phyloP scores from a whole-genome alignment of 1,140 invertebrate species.

The Caerostris darwini region DNA sequence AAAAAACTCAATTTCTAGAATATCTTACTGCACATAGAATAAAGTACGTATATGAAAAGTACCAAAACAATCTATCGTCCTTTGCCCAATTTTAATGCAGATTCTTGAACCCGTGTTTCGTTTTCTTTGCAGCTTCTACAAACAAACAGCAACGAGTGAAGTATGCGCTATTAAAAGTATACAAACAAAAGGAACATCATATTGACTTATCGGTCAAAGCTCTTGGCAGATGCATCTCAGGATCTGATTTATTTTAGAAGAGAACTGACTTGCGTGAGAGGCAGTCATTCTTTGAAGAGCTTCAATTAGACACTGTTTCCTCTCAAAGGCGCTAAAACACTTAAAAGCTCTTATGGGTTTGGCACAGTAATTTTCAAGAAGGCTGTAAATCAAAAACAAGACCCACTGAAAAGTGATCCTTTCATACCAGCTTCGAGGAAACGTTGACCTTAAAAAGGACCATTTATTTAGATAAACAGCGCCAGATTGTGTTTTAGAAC shows the following conservation, averaged over 20 bases:
- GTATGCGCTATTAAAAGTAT: slow-evolving; percentile 36
- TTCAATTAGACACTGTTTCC: not conserved
- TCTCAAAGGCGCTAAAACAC: not conserved
- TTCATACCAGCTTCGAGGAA: not conserved
- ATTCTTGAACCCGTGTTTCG: not conserved
- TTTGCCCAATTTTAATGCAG: not conserved
- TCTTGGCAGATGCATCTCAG: not conserved
- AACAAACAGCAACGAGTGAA: not conserved
- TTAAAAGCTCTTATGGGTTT: not conserved
- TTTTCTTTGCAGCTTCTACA: not conserved
- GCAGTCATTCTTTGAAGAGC: not conserved
- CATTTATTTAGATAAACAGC: not conserved
- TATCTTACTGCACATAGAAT: no score
- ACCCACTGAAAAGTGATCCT: not conserved
- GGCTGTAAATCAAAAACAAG: slow-evolving; percentile 21
- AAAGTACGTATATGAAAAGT: not conserved
- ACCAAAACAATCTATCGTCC: not conserved
- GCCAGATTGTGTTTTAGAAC: not conserved
- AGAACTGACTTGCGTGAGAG: slow-evolving; percentile 4
- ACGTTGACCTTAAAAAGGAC: not conserved
- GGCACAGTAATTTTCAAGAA: slow-evolving; percentile 1
- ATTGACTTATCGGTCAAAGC: slow-evolving; percentile 42
- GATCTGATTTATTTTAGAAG: slow-evolving; percentile 23
- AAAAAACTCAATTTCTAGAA: no score
- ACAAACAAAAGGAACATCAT: slow-evolving; percentile 19